Conservation (phyloP, 2,113 vertebrate genomes). For the Macquaria ambigua region DNA sequence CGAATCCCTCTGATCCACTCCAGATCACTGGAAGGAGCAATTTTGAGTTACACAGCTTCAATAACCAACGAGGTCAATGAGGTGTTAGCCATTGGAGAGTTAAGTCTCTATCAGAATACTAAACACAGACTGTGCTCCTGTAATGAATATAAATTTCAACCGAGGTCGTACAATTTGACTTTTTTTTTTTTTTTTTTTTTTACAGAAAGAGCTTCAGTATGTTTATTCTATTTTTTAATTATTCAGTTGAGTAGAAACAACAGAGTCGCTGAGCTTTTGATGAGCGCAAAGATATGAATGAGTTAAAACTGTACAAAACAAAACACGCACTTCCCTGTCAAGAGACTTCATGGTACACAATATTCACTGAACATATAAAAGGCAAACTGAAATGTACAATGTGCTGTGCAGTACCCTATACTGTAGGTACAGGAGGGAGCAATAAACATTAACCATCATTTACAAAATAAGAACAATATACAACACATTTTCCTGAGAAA, state of each 20-base stretch:
- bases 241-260: neutral
- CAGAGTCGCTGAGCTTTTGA: neutral
- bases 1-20: neutral
- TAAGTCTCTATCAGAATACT: neutral
- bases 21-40: neutral
- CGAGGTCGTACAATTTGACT: neutral
- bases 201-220: neutral
- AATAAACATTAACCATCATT: conserved; percentile 42
- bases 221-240: conserved; percentile 35
- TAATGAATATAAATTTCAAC: neutral
- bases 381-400: conserved; percentile 55
- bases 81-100: neutral
- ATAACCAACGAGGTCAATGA: neutral
- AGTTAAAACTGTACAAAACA: conserved; percentile 40
- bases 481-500: conserved; percentile 42
- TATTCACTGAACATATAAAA: conserved; percentile 28
- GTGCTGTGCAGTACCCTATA: neutral
- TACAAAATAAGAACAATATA: conserved; percentile 64
- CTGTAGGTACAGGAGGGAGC: neutral
- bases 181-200: neutral
- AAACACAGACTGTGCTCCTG: neutral
- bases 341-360: neutral
- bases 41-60: neutral
- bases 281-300: neutral
- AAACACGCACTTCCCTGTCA: neutral